Evolutionary conservation across 1,140 invertebrate species (phyloP).

Genomic region (Tetragonula clypearis): DNA sequence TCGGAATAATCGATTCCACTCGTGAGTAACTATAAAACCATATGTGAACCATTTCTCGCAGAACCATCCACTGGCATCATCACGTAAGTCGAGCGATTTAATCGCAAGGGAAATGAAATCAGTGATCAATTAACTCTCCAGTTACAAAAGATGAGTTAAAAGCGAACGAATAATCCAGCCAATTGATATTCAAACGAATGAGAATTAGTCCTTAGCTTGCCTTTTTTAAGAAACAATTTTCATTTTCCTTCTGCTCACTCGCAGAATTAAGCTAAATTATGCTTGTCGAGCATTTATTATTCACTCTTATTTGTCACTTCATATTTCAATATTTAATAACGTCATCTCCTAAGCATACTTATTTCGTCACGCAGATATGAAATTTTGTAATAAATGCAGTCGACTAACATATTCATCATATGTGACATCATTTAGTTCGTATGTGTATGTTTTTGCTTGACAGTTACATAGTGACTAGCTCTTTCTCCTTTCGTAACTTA

Average conservation of each 20-base stretch:
- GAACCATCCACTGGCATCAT: slow-evolving; percentile 69
- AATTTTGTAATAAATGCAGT: slow-evolving; percentile 5
- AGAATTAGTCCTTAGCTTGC: neutral
- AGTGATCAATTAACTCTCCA: neutral
- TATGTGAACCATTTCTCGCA: slow-evolving; percentile 76
- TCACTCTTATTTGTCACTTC: neutral
- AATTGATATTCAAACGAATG: neutral
- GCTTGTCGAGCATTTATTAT: neutral
- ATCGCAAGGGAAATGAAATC: neutral
- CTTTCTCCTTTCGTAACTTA: neutral
- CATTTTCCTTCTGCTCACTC: neutral
- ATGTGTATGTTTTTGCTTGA: neutral
- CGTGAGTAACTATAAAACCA: slow-evolving; percentile 49
- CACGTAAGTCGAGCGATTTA: slow-evolving; percentile 66
- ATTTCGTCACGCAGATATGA: neutral
- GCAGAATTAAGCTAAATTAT: neutral
- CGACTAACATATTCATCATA: neutral
- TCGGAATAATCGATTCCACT: slow-evolving; percentile 15
- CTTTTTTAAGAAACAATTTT: neutral
- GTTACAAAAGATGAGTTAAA: neutral
- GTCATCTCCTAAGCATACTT: neutral
- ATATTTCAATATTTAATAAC: neutral
- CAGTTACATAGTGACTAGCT: neutral
- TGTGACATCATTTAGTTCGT: neutral
- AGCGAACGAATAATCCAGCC: neutral